Evolutionary conservation across 2,888 invertebrate genomes (phyloP), one percentile per base, ranked within the genome.

Genomic region (Melikaiella ostensackeni): DNA sequence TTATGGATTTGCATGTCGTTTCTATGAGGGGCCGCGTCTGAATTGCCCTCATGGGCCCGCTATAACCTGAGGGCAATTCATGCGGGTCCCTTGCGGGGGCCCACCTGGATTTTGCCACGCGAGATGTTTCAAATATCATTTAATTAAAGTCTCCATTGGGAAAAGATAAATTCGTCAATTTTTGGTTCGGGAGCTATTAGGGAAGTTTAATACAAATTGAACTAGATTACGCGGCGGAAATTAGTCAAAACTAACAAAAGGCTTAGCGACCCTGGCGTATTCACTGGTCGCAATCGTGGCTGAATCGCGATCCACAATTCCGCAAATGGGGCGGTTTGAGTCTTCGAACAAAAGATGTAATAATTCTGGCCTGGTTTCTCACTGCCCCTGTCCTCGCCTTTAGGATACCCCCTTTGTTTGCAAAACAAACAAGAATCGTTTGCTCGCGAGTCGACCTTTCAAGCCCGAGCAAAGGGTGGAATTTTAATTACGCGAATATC

Each of bases 391-490:
- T 79, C 75, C 78, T 77, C 80, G 77, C 78, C 81, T 81, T 82
- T 76, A 76, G 80, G 77, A 74, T 76, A 78, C 75, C 80, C 89
- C 89, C 88, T 88, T 90, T 90, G 89, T 90, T 90, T 89, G 89
- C 89, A 89, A 90, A 89, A 90, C 90, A 90, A 90, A 90, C 90
- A 90, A 88, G 90, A 90, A 90, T 89, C 88, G 89, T 89, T 90
- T 89, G 88, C 88, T 87, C 84, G 81, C 81, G 84, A 85, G 85
- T 84, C 85, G 82, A 82, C 81, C 79, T 24, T 24, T 24, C 50
- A 75, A 77, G 75, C 78, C 74, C 80, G 75, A 76, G 79, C 80
- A 82, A 84, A 82, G 85, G 85, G 85, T 84, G 89, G 89, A 89
- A 90, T 90, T 90, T 90, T 89, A 89, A 90, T 90, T 89, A 89